Conservation (phyloP, 2,888 invertebrate species). For the Apotomis capreana region DNA sequence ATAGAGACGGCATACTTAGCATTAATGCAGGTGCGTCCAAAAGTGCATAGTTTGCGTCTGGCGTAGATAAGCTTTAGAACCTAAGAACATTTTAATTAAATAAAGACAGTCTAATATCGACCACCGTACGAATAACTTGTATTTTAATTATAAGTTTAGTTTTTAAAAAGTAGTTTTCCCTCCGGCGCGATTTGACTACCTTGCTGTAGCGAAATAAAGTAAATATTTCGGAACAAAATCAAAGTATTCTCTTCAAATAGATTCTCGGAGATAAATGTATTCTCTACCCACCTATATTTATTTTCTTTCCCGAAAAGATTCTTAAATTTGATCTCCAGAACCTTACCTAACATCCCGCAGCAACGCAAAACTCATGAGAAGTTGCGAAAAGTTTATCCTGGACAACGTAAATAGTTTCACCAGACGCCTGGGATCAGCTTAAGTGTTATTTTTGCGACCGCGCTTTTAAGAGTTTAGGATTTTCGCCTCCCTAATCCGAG, state of each 20-base stretch:
- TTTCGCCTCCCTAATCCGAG: slow-evolving; percentile 37
- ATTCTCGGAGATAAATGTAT: no score
- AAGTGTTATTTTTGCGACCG: slow-evolving; percentile 41
- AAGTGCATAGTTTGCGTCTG: no score
- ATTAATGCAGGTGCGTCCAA: no score
- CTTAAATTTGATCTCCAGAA: slow-evolving; percentile 26
- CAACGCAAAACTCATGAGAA: slow-evolving; percentile 33
- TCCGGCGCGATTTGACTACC: no score
- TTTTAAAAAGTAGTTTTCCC: no score
- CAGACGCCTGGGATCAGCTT: slow-evolving; percentile 39
- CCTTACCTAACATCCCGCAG: slow-evolving; percentile 18
- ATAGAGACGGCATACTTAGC: no score
- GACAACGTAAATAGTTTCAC: slow-evolving; percentile 40
- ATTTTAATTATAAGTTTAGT: no score
- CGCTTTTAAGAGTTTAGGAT: slow-evolving; percentile 41
- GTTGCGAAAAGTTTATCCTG: slow-evolving; percentile 36
- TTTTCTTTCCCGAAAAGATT: slow-evolving; percentile 13
- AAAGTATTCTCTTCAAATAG: not conserved
- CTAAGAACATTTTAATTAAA: no score
- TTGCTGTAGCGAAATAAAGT: not conserved
- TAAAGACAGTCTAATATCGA: no score
- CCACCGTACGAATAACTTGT: no score
- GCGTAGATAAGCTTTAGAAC: no score
- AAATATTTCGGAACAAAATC: not conserved
- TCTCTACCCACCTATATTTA: no score